Conservation (phyloP, 2,113 vertebrate species). For the Orientallactaga bullata region DNA sequence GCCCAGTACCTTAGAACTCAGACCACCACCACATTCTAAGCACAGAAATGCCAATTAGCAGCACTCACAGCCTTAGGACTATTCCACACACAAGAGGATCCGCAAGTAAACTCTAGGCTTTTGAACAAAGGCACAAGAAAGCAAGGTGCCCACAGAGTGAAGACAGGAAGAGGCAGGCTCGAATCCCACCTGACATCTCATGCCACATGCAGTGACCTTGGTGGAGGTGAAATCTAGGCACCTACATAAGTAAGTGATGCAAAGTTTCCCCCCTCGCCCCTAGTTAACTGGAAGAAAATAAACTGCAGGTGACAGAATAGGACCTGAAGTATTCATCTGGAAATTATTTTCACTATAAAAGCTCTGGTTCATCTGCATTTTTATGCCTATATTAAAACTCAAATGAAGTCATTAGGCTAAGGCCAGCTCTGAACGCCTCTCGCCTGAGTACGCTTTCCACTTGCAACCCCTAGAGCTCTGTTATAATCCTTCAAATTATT, state of each 20-base stretch:
- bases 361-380: constrained; percentile 58
- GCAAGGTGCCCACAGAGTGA: background rate
- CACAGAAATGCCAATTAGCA: background rate
- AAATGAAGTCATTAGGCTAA: constrained; percentile 55
- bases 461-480: constrained; percentile 5
- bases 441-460: background rate
- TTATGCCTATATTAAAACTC: constrained; percentile 49
- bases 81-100: background rate
- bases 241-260: background rate
- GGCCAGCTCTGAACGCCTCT: constrained; percentile 28
- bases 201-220: background rate
- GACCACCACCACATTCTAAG: too few relatives aligned
- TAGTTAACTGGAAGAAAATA: background rate
- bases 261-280: rapidly evolving
- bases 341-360: constrained; percentile 49
- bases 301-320: background rate
- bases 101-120: background rate
- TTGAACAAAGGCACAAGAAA: background rate
- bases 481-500: constrained; percentile 62
- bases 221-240: background rate
- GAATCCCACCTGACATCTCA: background rate
- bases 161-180: background rate
- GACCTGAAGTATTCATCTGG: background rate
- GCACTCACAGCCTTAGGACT: background rate
- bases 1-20: background rate